A percentile compares a stretch with the other conserved stretches of the same genome.
phyloP scores from a whole-genome alignment of 2,113 vertebrate genomes.

The Podarcis cretensis region DNA sequence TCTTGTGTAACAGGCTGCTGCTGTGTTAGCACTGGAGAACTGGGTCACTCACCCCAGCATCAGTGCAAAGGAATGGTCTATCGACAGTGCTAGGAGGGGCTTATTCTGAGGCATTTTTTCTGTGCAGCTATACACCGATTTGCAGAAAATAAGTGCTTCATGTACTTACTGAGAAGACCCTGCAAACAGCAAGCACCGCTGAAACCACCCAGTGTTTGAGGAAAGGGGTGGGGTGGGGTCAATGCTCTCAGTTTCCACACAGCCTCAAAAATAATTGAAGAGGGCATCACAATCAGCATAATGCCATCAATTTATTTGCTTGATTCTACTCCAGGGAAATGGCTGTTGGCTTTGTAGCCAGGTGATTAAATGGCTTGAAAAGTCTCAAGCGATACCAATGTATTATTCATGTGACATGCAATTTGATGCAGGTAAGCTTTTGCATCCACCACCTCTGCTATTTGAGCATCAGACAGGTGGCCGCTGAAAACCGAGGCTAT shows the following conservation, averaged over 20 bases:
- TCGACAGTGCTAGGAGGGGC: neutral
- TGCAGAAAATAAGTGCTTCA: neutral
- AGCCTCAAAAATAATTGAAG: neutral
- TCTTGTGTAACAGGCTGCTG: neutral
- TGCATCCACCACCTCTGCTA: accelerated
- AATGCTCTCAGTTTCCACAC: neutral
- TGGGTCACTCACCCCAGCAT: too few species aligned
- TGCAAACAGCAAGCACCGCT: neutral
- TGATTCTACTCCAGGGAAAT: accelerated
- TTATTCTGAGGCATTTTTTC: neutral
- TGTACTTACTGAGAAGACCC: neutral
- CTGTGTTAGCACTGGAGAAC: neutral
- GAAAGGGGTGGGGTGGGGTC: neutral
- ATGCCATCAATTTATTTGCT: accelerated
- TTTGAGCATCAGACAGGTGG: neutral
- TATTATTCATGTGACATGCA: slow-evolving; percentile 51
- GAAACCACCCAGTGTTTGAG: neutral
- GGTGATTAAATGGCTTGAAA: neutral
- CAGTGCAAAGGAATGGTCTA: neutral
- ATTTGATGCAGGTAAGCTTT: neutral
- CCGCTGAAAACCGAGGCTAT: neutral
- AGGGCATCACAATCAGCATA: neutral
- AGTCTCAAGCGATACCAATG: neutral
- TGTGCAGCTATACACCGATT: neutral
- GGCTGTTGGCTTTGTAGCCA: accelerated